phyloP scores from a whole-genome alignment of 2,113 vertebrate genomes.

The Pterocles burchelli region DNA sequence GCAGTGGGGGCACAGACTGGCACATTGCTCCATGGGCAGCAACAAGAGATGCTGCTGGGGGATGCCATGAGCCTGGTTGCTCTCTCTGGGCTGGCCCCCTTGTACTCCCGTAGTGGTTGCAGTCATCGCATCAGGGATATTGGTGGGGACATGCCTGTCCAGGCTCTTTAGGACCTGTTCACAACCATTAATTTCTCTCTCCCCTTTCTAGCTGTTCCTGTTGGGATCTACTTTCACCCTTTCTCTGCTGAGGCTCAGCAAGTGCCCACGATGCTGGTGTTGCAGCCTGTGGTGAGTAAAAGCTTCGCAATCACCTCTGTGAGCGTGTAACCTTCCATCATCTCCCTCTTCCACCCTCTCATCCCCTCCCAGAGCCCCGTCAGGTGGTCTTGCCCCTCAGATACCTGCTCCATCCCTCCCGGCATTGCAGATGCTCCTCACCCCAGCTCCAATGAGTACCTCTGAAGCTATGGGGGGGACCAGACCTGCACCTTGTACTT shows the following conservation, averaged over 20 bases:
- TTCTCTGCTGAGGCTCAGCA: neutral
- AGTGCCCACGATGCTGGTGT: neutral
- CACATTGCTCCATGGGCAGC: fast-evolving
- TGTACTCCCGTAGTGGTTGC: neutral
- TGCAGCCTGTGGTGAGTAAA: neutral
- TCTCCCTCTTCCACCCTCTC: too few relatives aligned
- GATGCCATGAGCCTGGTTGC: neutral
- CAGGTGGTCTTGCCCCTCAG: fast-evolving
- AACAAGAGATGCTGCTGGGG: neutral
- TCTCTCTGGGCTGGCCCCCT: neutral
- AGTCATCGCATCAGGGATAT: neutral
- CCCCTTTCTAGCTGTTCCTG: neutral
- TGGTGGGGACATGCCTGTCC: neutral
- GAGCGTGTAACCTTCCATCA: neutral
- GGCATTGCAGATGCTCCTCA: neutral
- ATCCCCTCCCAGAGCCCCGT: neutral
- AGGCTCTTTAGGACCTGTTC: neutral
- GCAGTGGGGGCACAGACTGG: neutral
- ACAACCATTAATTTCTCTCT: neutral
- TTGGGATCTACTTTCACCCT: neutral
- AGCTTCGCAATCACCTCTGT: neutral
- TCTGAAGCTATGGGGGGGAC: neutral
- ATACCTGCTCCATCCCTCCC: neutral
- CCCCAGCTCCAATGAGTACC: fast-evolving
- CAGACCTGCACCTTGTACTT: fast-evolving